These are phyloP conservation scores for Capromys pilorides DNA, from an alignment of 2,797 vertebrate species.

Conservation along the genomic window DNA sequence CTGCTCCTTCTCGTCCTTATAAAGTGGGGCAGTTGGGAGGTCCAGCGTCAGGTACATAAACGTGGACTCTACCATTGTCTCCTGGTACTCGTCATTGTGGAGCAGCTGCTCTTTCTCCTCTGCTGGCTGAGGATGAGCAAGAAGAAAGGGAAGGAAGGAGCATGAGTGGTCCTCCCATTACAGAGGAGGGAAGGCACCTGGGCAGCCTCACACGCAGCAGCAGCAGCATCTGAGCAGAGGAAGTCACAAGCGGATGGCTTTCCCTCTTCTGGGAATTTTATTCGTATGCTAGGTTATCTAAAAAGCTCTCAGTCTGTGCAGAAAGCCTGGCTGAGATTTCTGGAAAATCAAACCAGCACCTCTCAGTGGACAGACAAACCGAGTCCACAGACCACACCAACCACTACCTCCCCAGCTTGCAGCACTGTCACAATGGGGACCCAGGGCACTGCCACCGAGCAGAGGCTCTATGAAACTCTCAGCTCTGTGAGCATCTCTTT, in stretches of 20 bases:
- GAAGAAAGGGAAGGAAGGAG: background rate
- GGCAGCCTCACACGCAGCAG: background rate
- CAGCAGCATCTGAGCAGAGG: background rate
- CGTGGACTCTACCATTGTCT: slow-evolving; percentile 95
- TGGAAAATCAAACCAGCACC: slow-evolving; percentile 23
- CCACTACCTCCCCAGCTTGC: background rate
- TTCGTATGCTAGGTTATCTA: background rate
- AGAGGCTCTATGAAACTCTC: background rate
- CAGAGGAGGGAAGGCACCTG: background rate
- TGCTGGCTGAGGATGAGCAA: slow-evolving; percentile 84
- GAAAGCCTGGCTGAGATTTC: slow-evolving; percentile 13
- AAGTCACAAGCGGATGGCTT: background rate
- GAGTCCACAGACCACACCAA: background rate
- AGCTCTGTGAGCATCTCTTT: background rate
- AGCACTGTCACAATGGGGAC: background rate
- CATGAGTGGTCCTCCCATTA: background rate
- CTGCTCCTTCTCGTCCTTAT: slow-evolving; percentile 99
- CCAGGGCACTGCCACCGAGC: background rate
- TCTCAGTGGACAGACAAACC: background rate
- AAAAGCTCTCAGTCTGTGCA: background rate
- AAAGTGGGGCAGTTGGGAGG: slow-evolving; percentile 96
- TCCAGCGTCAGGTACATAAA: slow-evolving; percentile 97
- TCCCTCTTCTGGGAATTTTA: background rate
- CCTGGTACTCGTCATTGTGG: slow-evolving; percentile 94
- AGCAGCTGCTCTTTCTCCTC: slow-evolving; percentile 96